A percentile compares a stretch with the other conserved stretches of the same genome.
phyloP scores from a whole-genome alignment of 2,797 vertebrate genomes.

The Tapirus indicus region DNA sequence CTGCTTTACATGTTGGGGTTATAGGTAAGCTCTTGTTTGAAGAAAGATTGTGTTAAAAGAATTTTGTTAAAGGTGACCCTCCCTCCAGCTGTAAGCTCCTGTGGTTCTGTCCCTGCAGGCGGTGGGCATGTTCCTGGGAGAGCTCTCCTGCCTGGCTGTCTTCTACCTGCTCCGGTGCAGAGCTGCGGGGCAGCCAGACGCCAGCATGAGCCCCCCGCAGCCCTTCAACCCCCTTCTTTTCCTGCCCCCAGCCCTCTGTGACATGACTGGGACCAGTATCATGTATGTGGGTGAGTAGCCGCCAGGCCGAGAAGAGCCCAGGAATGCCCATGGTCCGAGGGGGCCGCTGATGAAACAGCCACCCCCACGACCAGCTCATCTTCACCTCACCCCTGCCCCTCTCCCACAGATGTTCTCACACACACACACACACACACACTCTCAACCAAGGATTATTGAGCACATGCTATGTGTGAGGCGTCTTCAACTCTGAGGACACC shows the following conservation, averaged over 20 bases:
- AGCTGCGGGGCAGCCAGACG: conserved; percentile 87
- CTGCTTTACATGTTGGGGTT: not conserved
- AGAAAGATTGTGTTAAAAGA: not conserved
- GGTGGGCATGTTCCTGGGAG: conserved; percentile 96
- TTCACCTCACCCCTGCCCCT: not conserved
- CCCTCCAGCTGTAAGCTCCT: not conserved
- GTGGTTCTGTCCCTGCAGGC: conserved; percentile 87
- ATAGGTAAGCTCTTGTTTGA: not conserved
- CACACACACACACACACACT: rapidly evolving
- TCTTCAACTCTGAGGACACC: not conserved
- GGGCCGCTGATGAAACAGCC: not conserved
- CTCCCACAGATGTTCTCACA: not conserved
- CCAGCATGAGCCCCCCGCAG: conserved; percentile 88
- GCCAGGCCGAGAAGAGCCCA: not conserved
- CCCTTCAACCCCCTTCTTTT: conserved; percentile 94
- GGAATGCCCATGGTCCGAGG: not conserved
- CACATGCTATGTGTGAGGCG: not conserved
- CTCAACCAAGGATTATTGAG: not conserved
- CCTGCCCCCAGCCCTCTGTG: conserved; percentile 95
- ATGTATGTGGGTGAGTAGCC: conserved; percentile 95
- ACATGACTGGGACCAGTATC: conserved; percentile 96
- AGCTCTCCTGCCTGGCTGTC: conserved; percentile 93
- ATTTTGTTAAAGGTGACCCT: not conserved
- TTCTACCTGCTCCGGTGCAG: conserved; percentile 93
- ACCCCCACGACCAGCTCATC: not conserved